Evolutionary conservation across 2,888 invertebrate genomes (phyloP), one percentile per base, ranked within the genome.

Genomic region (Mimachlamys varia): DNA sequence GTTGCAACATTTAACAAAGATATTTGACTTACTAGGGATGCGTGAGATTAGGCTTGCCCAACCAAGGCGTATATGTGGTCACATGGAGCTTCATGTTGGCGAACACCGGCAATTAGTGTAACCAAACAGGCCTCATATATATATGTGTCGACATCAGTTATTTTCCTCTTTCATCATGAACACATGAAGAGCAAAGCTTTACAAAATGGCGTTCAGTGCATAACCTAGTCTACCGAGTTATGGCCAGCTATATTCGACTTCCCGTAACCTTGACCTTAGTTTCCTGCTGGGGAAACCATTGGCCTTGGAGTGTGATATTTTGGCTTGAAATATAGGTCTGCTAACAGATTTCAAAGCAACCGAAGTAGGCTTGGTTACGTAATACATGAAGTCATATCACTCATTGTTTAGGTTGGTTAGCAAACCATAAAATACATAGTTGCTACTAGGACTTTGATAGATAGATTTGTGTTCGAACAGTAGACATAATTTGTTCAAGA

Each of bases 41-140:
- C 12, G 76, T 27, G 4, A 76, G 76, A 76, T 62, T 58, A 27
- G 27, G n/a, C 62, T 10, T n/a, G 44, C 44, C 44, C 53, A 15
- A 62, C 27, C 7, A 27, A 62, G 27, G 22, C 22, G 22, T 10
- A 19, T 2, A n/a, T n/a, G 22, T 62, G 62, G n/a, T n/a, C 22
- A 62, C 62, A 76, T 7, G 33, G 10, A 76, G 76, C 33, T 10
- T 76, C 33, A 33, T 33, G 33, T 17, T 17, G 76, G 76, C 27
- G 76, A 76, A 76, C 76, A 76, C 33, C 27, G 27, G 33, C 33
- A 76, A 76, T 76, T 76, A 76, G 76, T 27, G 76, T 76, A 76
- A 33, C 76, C 76, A 33, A 12, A 76, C 76, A 76, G 12, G 76
- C 76, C 33, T 76, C 76, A 76, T 76, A 76, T 33, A 27, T 76